Base-by-base conservation (phyloP, 2,113 vertebrate species). In the Tragelaphus strepsiceros region DNA sequence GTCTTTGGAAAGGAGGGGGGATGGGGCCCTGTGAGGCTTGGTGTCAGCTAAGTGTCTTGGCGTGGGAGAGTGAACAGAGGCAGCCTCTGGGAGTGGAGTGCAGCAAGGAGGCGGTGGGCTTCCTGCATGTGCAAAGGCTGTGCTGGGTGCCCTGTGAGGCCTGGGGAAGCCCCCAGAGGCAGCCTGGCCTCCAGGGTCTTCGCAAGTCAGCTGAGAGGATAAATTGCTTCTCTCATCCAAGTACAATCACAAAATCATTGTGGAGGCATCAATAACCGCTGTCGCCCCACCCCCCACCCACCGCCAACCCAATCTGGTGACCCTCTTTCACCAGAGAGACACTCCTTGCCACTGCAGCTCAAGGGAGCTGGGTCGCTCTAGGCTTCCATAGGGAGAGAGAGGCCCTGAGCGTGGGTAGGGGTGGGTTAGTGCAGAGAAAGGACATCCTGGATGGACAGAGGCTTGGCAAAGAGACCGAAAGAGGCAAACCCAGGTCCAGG, bases 241-340 rank as follows among this genome's bases (percentile, higher is more conserved):
- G 26, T 35, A 56, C 10, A 43, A 9, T 83, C 51, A 16, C 7
- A 49, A 43, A 43, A 28, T 84, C 39, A 2, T 14, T 5, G 59
- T 26, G 35, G 59, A 28, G 12, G 14, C 46, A 30, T 24, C 2
- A 2, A 3, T 56, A 21, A 35, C 49, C 2, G 0, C 46, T 1
- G 7, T 14, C 28, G 1, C 62, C 1, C 1, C 19, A 43, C 9
- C 10, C 5, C 22, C 10, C 16, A 61, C 7, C 32, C 14, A 3
- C 64, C 1, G 64, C 22, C 28, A 28, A 12, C 35, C 54, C 53
- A 51, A 21, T 24, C 35, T 7, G 30, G 30, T 28, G 17, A 67
- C n/a, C 59, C 43, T 43, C 43, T 43, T 43, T 43, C 43, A 43
- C 43, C 43, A 43, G 43, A 43, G 43, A 43, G 43, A 43, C 39